Percentiles rank a stretch among this genome's conserved stretches.
Conservation (phyloP, 2,113 vertebrate genomes). For the Columba janthina region DNA sequence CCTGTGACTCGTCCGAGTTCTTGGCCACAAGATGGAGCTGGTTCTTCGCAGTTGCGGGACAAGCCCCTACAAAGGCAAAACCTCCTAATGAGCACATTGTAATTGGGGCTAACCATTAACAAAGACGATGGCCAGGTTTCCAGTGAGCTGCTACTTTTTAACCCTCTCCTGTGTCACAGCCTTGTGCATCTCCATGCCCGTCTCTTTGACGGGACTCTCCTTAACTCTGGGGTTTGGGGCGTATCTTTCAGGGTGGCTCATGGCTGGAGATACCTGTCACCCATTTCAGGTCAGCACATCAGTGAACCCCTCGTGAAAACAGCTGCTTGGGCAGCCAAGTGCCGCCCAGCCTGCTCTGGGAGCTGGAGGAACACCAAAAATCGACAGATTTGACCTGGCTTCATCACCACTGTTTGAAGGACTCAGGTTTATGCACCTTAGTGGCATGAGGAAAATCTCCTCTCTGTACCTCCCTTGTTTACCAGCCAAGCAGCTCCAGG, state of each 20-base stretch:
- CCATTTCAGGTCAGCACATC: background rate
- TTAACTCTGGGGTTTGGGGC: accelerated
- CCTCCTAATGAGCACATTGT: background rate
- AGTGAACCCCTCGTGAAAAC: background rate
- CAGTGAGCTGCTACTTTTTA: background rate
- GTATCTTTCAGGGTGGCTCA: background rate
- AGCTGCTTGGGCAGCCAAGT: background rate
- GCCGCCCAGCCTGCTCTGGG: background rate
- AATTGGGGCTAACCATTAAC: background rate
- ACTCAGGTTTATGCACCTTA: background rate
- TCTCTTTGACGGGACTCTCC: background rate
- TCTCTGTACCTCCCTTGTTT: background rate
- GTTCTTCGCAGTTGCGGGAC: background rate
- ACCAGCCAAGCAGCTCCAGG: background rate
- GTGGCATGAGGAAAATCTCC: background rate
- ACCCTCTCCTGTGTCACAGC: background rate
- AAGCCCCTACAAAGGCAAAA: background rate
- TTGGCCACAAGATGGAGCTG: constrained; percentile 57
- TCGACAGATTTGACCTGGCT: background rate
- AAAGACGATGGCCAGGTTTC: background rate
- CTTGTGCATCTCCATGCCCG: accelerated
- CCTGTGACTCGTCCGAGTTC: background rate
- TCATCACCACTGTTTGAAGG: background rate
- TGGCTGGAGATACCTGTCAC: background rate
- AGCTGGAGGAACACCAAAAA: background rate